Evolutionary conservation across 2,888 invertebrate genomes (phyloP).

Genomic region (Limnephilus marmoratus): DNA sequence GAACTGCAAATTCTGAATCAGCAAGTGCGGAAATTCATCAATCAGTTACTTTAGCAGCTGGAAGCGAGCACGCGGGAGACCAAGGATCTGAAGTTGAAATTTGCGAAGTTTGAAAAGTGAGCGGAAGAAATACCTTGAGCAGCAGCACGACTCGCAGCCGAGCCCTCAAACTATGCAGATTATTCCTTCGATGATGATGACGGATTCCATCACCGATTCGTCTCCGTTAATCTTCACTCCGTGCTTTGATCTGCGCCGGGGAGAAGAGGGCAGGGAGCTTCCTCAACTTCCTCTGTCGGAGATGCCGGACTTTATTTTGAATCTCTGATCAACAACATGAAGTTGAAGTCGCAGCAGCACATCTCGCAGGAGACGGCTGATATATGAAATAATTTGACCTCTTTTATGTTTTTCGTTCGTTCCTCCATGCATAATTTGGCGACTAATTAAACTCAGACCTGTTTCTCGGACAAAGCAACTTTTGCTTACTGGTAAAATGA

Average conservation of each 20-base stretch:
- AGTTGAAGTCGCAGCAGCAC: conserved; percentile 27
- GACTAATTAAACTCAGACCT: background rate
- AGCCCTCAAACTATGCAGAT: conserved; percentile 23
- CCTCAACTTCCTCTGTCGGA: conserved; percentile 79
- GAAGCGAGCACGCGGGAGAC: conserved; percentile 76
- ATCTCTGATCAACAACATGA: conserved; percentile 57
- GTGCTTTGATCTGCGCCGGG: conserved; percentile 71
- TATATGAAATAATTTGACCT: background rate
- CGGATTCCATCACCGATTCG: conserved; percentile 59
- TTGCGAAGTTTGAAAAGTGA: conserved; percentile 71
- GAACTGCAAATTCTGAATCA: conserved; percentile 82
- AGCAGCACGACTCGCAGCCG: conserved; percentile 34
- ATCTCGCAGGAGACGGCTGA: conserved; percentile 7
- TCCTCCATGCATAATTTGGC: background rate
- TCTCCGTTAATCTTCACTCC: conserved; percentile 72
- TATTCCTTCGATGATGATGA: background rate
- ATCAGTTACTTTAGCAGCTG: conserved; percentile 75
- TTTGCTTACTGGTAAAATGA: background rate
- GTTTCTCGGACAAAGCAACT: background rate
- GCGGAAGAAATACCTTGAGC: conserved; percentile 66
- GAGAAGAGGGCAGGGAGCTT: conserved; percentile 69
- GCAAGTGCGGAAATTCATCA: conserved; percentile 76
- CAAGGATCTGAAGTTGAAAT: conserved; percentile 72
- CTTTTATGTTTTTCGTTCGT: background rate
- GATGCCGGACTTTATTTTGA: conserved; percentile 78